phyloP scores from a whole-genome alignment of 1,140 invertebrate species.

The Drosophila pruinosa region DNA sequence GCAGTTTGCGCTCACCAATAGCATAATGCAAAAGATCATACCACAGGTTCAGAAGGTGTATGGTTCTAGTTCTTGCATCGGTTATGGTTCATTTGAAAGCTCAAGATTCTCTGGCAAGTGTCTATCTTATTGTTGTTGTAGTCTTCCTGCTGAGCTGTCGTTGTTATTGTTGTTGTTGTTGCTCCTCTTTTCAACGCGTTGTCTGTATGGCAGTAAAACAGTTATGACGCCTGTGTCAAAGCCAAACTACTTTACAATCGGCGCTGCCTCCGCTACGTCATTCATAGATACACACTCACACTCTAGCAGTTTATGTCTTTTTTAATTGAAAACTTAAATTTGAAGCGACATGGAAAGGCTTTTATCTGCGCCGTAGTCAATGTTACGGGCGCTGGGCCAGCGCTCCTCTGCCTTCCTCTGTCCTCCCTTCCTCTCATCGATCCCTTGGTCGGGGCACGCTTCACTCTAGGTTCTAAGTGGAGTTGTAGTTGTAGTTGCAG shows the following conservation, averaged over 20 bases:
- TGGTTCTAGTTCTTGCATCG: neutral
- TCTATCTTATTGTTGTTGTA: neutral
- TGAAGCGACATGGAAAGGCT: constrained; percentile 81
- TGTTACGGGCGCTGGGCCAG: constrained; percentile 46
- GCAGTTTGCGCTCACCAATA: too few species aligned
- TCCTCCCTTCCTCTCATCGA: neutral
- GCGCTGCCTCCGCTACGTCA: constrained; percentile 47
- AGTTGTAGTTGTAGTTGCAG: constrained; percentile 10
- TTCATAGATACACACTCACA: constrained; percentile 44
- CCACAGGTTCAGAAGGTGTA: constrained; percentile 3
- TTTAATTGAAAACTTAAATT: constrained; percentile 82
- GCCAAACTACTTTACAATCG: constrained; percentile 75
- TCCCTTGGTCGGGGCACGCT: neutral
- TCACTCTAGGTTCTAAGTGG: constrained; percentile 45
- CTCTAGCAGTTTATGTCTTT: constrained; percentile 68
- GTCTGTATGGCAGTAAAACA: constrained; percentile 56
- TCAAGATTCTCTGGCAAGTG: neutral
- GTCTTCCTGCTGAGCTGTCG: neutral
- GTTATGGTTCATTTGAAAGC: neutral
- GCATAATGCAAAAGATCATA: too few species aligned
- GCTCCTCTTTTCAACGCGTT: constrained; percentile 18
- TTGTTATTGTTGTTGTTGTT: neutral
- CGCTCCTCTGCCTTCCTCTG: constrained; percentile 38
- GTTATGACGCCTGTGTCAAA: constrained; percentile 77
- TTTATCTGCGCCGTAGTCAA: constrained; percentile 73